These are phyloP conservation scores for Leptopterna dolabrata DNA, from an alignment of 2,888 invertebrate genomes.

Conservation along the genomic window DNA sequence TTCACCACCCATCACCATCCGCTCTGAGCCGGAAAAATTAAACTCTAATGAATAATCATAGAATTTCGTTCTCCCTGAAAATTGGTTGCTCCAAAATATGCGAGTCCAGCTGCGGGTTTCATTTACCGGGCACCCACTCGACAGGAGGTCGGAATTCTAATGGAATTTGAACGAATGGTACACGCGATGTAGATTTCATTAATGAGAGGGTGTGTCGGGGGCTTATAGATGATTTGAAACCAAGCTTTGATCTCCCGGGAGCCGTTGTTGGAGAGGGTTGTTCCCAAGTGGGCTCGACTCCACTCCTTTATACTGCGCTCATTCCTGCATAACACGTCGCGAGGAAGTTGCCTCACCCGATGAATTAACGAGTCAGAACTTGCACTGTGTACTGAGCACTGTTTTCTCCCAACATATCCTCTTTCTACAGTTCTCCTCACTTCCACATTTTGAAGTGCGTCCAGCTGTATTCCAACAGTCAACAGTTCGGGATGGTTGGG, in stretches of 20 bases:
- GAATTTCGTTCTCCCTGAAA: not conserved
- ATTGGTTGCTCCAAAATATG: not conserved
- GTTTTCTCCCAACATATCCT: no score
- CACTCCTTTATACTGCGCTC: not conserved
- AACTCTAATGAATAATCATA: constrained; percentile 7
- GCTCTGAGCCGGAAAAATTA: not conserved
- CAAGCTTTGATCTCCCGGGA: constrained; percentile 39
- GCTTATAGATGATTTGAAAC: constrained; percentile 19
- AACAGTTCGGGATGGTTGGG: no score
- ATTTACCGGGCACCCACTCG: not conserved
- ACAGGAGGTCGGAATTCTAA: not conserved
- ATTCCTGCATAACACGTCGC: not conserved
- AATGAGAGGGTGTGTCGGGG: constrained; percentile 3
- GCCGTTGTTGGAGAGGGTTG: constrained; percentile 3
- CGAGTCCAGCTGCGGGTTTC: not conserved
- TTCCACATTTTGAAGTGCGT: no score
- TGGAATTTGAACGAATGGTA: constrained; percentile 12
- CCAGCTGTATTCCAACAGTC: no score
- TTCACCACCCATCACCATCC: not conserved
- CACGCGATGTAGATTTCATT: constrained; percentile 18
- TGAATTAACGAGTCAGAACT: not conserved
- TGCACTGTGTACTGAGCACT: not conserved
- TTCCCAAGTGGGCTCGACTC: not conserved
- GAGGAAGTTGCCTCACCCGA: not conserved
- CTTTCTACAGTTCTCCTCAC: no score